A percentile compares a stretch with the other conserved stretches of the same genome.
Evolutionary conservation across 1,140 invertebrate genomes (phyloP).

Genomic region (Drosophila oshimai): DNA sequence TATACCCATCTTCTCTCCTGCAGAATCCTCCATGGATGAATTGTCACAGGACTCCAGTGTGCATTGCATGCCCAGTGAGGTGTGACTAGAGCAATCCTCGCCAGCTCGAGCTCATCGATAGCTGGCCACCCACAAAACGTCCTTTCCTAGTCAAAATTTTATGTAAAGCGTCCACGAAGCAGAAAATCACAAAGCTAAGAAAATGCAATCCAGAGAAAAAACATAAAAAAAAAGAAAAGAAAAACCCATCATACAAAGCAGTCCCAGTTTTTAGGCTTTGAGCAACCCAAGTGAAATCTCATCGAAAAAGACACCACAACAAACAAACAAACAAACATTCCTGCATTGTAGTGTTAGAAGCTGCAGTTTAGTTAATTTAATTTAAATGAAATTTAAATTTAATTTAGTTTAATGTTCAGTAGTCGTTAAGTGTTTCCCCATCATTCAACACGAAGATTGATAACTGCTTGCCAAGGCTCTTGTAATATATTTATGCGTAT

Average conservation of each 20-base stretch:
- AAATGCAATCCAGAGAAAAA: constrained; percentile 15
- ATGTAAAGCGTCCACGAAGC: constrained; percentile 46
- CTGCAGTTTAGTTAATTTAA: constrained; percentile 76
- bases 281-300: constrained; percentile 50
- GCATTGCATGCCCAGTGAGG: constrained; percentile 90
- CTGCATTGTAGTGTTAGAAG: constrained; percentile 66
- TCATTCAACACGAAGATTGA: constrained; percentile 33
- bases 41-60: constrained; percentile 91
- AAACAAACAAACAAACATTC: constrained; percentile 47
- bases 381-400: constrained; percentile 81
- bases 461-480: constrained; percentile 73
- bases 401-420: constrained; percentile 72
- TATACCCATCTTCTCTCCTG: constrained; percentile 46
- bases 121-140: constrained; percentile 53
- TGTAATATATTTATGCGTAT: constrained; percentile 74
- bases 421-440: constrained; percentile 64
- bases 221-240: background rate
- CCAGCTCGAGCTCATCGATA: constrained; percentile 69
- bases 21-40: constrained; percentile 91
- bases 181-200: constrained; percentile 20
- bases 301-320: constrained; percentile 14
- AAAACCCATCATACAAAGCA: constrained; percentile 25
- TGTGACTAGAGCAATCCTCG: constrained; percentile 83
- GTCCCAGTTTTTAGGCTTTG: constrained; percentile 57
- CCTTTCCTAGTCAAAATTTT: constrained; percentile 82